Conservation (phyloP, 2,797 vertebrate genomes). For the Gymnoscopelus braueri region DNA sequence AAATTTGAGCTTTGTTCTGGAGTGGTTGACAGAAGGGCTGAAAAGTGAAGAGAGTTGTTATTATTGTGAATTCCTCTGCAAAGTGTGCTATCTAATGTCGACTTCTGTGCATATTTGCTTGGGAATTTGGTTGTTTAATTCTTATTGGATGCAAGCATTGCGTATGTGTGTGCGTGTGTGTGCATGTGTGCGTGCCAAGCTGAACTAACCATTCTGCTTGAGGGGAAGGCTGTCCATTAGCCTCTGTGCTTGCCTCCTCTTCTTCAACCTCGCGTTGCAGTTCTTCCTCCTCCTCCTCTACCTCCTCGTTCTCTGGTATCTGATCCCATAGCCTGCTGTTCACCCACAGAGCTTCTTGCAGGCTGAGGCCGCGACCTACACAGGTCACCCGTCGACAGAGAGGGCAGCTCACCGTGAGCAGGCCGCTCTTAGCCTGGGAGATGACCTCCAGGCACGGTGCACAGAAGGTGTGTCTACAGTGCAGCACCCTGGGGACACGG, state of each 20-base stretch:
- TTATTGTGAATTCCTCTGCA: background rate
- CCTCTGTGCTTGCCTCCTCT: conserved; percentile 38
- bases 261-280: conserved; percentile 27
- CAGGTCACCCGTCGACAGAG: conserved; percentile 81
- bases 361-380: conserved; percentile 57
- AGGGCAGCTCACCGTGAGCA: conserved; percentile 77
- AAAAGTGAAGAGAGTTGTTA: background rate
- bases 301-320: conserved; percentile 57
- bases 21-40: conserved; percentile 52
- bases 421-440: conserved; percentile 38
- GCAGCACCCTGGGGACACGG: conserved; percentile 76
- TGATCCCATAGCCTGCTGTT: conserved; percentile 77
- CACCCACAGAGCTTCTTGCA: conserved; percentile 79
- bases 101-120: too few species aligned
- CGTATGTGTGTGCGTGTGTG: conserved; percentile 12
- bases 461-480: conserved; percentile 85
- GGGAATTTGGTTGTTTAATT: too few species aligned
- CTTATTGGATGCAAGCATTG: too few species aligned
- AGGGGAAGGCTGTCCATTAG: conserved; percentile 32
- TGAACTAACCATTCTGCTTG: conserved; percentile 69
- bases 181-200: conserved; percentile 17
- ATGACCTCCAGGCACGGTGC: conserved; percentile 74
- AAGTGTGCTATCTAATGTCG: background rate
- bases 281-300: conserved; percentile 25
- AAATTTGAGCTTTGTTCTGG: conserved; percentile 68